Percentiles rank a stretch among this genome's conserved stretches.
Evolutionary conservation across 2,113 vertebrate species (phyloP).

Genomic region (Siniperca knerii): DNA sequence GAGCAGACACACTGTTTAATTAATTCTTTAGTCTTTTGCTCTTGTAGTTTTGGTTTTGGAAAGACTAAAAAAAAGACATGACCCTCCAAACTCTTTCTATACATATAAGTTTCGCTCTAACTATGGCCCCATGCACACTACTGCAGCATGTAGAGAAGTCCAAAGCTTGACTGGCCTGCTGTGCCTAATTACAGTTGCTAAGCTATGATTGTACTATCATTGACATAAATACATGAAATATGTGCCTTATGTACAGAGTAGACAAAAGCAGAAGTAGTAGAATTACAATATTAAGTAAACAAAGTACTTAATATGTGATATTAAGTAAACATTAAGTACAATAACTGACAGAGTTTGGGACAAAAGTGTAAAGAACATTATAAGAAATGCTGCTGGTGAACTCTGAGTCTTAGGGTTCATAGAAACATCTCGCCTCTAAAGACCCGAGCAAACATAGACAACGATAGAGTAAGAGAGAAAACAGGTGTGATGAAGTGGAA

Average conservation of each 20-base stretch:
- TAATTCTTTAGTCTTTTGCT: no score
- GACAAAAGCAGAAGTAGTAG: background rate
- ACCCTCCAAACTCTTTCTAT: no score
- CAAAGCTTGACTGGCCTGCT: no score
- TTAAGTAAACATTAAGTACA: background rate
- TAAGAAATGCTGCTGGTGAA: background rate
- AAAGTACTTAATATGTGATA: background rate
- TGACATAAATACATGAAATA: no score
- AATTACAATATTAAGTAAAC: background rate
- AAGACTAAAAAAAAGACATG: no score
- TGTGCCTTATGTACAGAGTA: background rate
- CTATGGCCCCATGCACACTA: no score
- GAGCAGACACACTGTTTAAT: no score
- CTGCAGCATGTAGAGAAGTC: no score
- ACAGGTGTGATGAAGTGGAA: conserved; percentile 45
- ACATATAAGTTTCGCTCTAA: no score
- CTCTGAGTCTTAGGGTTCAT: conserved; percentile 25
- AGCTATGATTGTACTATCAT: no score
- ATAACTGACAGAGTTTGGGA: background rate
- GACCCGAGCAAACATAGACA: conserved; percentile 24
- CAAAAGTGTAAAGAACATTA: background rate
- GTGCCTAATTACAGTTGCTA: no score
- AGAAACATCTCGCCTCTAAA: conserved; percentile 33
- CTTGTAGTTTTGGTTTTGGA: no score
- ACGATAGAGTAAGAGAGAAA: conserved; percentile 34